Evolutionary conservation across 2,888 invertebrate species (phyloP).

Genomic region (Eupeodes luniger): DNA sequence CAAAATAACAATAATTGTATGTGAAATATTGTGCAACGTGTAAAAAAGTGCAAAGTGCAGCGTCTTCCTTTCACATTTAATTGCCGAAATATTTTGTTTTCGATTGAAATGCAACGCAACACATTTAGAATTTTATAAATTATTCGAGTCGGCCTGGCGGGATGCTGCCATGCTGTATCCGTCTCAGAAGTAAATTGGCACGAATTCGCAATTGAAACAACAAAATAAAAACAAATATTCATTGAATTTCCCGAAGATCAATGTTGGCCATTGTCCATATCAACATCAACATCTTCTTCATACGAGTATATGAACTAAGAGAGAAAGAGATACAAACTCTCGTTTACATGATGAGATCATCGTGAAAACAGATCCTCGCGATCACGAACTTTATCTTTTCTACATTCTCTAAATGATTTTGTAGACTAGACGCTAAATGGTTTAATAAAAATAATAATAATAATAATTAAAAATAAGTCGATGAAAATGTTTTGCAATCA

Average conservation of each 20-base stretch:
- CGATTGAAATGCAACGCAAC: slow-evolving; percentile 17
- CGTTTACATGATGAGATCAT: slow-evolving; percentile 51
- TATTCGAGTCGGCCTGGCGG: neutral
- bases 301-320: neutral
- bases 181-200: slow-evolving; percentile 41
- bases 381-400: neutral
- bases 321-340: neutral
- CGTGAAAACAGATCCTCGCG: slow-evolving; percentile 47
- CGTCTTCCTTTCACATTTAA: slow-evolving; percentile 51
- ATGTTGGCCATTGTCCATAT: slow-evolving; percentile 54
- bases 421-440: slow-evolving; percentile 11
- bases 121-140: slow-evolving; percentile 9
- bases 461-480: slow-evolving; percentile 3
- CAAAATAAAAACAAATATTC: slow-evolving; percentile 9
- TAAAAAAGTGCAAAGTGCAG: slow-evolving; percentile 29
- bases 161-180: slow-evolving; percentile 34
- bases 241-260: slow-evolving; percentile 48
- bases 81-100: slow-evolving; percentile 32
- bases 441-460: slow-evolving; percentile 22
- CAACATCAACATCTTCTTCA: neutral
- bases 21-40: slow-evolving; percentile 32
- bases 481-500: slow-evolving; percentile 50
- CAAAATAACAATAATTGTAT: slow-evolving; percentile 21
- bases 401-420: slow-evolving; percentile 30
- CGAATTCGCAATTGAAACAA: slow-evolving; percentile 29